A percentile compares a stretch with the other conserved stretches of the same genome.
Evolutionary conservation across 2,888 invertebrate genomes (phyloP).

Genomic region (Lochmaea capreae): DNA sequence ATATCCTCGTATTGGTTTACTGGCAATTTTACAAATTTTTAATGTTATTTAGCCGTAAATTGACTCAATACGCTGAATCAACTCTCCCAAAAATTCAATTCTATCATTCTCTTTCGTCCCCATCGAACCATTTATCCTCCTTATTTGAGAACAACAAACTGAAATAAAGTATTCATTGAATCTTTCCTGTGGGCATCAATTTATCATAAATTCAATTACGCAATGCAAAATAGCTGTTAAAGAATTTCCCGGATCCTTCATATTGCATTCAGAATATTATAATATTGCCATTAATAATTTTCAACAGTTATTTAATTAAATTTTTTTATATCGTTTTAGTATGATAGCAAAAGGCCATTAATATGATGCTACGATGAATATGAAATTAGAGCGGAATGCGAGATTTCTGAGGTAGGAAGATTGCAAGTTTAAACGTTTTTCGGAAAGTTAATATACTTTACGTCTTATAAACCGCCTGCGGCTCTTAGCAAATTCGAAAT

Average conservation of each 20-base stretch:
- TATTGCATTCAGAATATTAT: constrained; percentile 34
- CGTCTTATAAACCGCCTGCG: constrained; percentile 4
- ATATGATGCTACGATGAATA: constrained; percentile 16
- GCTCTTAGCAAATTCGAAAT: constrained; percentile 4
- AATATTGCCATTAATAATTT: constrained; percentile 41
- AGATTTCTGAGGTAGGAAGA: constrained; percentile 11
- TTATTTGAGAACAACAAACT: background rate
- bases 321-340: constrained; percentile 25
- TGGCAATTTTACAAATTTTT: no score
- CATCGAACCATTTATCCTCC: background rate
- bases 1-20: no score
- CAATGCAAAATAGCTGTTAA: constrained; percentile 40
- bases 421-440: constrained; percentile 1
- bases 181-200: constrained; percentile 26
- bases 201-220: constrained; percentile 42
- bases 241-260: constrained; percentile 30
- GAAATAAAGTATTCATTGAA: constrained; percentile 35
- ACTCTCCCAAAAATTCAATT: background rate
- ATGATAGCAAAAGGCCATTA: constrained; percentile 22
- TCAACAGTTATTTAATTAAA: constrained; percentile 40
- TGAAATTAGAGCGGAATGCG: constrained; percentile 18
- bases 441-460: constrained; percentile 4
- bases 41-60: no score
- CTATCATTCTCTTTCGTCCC: background rate
- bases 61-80: no score